Percentiles rank a stretch among this genome's conserved stretches.
These are phyloP conservation scores for Epinotia nisella DNA, from an alignment of 2,888 invertebrate species.

Conservation along the genomic window DNA sequence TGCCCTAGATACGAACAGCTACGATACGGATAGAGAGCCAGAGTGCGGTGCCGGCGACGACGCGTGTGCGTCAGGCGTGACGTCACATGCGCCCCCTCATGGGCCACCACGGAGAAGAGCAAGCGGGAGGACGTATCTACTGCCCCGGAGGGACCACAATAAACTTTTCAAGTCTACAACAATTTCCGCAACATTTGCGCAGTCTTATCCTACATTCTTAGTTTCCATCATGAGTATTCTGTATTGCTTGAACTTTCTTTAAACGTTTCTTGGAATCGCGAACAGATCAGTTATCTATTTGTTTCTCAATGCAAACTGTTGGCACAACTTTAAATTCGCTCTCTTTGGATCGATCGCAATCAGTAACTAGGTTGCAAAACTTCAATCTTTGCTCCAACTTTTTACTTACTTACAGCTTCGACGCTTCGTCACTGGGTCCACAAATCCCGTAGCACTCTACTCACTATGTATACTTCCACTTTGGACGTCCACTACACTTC, in stretches of 20 bases:
- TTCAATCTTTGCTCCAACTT: conserved; percentile 28
- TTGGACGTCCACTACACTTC: conserved; percentile 5
- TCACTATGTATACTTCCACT: conserved; percentile 32
- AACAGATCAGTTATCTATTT: conserved; percentile 9
- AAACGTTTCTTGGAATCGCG: background rate
- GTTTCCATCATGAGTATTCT: conserved; percentile 32
- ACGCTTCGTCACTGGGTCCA: conserved; percentile 1
- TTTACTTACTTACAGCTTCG: conserved; percentile 17
- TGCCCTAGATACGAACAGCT: conserved; percentile 40
- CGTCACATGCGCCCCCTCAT: background rate
- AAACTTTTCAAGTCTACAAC: conserved; percentile 46
- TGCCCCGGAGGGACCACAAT: conserved; percentile 29
- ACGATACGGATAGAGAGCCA: conserved; percentile 34
- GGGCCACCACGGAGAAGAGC: conserved; percentile 18
- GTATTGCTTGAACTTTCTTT: conserved; percentile 16
- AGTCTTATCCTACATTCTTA: conserved; percentile 40
- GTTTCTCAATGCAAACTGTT: conserved; percentile 16
- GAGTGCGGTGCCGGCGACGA: conserved; percentile 5
- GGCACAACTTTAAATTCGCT: conserved; percentile 41
- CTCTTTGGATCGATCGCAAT: conserved; percentile 19
- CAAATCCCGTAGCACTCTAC: conserved; percentile 16
- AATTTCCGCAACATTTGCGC: conserved; percentile 44
- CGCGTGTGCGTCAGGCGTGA: background rate
- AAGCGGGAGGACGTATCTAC: conserved; percentile 23
- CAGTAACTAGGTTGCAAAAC: conserved; percentile 37